phyloP scores from a whole-genome alignment of 2,888 invertebrate species.

The Pheosia gnoma region DNA sequence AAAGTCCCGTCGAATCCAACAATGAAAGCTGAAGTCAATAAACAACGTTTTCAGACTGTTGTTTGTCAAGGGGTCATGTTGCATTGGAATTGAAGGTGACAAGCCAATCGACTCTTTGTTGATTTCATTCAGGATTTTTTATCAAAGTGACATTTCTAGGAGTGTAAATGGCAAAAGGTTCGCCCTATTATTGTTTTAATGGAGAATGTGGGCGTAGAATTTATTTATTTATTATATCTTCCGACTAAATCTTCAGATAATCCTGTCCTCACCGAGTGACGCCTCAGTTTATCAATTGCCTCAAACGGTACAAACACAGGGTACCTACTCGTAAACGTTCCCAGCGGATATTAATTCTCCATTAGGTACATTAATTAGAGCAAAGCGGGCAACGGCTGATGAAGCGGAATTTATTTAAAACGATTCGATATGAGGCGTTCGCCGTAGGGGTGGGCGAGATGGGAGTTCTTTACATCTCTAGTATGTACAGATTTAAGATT shows the following conservation, averaged over 20 bases:
- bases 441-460: conserved; percentile 5
- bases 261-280: conserved; percentile 8
- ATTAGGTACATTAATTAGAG: conserved; percentile 51
- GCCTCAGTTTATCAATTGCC: conserved; percentile 33
- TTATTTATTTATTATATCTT: not conserved
- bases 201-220: no score
- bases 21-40: not conserved
- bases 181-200: no score
- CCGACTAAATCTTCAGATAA: conserved; percentile 9
- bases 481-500: not conserved
- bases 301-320: conserved; percentile 35
- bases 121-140: no score
- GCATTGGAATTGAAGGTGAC: not conserved
- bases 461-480: no score
- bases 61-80: not conserved
- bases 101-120: not conserved
- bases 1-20: not conserved
- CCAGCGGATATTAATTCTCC: conserved; percentile 44
- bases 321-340: conserved; percentile 17
- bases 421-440: conserved; percentile 37
- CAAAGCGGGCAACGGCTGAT: conserved; percentile 41
- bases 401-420: conserved; percentile 45
- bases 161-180: no score
- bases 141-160: no score
- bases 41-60: conserved; percentile 1